Evolutionary conservation across 2,888 invertebrate species (phyloP).

Genomic region (Xylota segnis): DNA sequence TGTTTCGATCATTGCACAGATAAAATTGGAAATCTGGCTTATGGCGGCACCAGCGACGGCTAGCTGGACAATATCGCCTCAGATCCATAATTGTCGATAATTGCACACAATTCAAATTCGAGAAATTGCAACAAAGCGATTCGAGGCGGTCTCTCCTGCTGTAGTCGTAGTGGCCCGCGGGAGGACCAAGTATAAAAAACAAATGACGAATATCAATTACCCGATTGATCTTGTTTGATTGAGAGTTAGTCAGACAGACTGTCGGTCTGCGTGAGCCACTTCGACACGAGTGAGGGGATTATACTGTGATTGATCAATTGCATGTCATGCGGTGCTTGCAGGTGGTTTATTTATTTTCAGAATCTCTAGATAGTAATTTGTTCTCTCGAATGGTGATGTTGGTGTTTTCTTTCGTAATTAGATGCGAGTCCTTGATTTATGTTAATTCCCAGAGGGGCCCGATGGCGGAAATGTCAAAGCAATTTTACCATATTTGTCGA

Average conservation of each 20-base stretch:
- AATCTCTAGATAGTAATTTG: slow-evolving; percentile 27
- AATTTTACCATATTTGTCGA: slow-evolving; percentile 68
- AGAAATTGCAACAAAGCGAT: slow-evolving; percentile 69
- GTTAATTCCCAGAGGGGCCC: slow-evolving; percentile 35
- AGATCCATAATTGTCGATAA: slow-evolving; percentile 75
- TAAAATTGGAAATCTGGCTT: slow-evolving; percentile 58
- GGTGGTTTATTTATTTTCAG: slow-evolving; percentile 65
- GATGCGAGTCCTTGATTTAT: slow-evolving; percentile 66
- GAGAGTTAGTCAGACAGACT: slow-evolving; percentile 73
- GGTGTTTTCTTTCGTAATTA: slow-evolving; percentile 48
- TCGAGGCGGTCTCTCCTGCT: slow-evolving; percentile 27
- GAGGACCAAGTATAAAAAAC: slow-evolving; percentile 36
- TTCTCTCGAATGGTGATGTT: slow-evolving; percentile 24
- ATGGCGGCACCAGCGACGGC: slow-evolving; percentile 20
- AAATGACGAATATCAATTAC: slow-evolving; percentile 74
- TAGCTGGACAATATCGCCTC: slow-evolving; percentile 55
- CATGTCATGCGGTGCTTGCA: slow-evolving; percentile 63
- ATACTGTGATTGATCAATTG: slow-evolving; percentile 72
- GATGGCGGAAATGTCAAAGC: slow-evolving; percentile 73
- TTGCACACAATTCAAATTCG: slow-evolving; percentile 71
- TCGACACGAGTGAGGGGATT: slow-evolving; percentile 49
- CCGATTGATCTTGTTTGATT: slow-evolving; percentile 76
- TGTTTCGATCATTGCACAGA: slow-evolving; percentile 72
- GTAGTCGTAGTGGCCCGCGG: background rate
- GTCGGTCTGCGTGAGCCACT: slow-evolving; percentile 68